Base-by-base conservation (phyloP, 2,797 vertebrate genomes). In the Dermochelys coriacea region DNA sequence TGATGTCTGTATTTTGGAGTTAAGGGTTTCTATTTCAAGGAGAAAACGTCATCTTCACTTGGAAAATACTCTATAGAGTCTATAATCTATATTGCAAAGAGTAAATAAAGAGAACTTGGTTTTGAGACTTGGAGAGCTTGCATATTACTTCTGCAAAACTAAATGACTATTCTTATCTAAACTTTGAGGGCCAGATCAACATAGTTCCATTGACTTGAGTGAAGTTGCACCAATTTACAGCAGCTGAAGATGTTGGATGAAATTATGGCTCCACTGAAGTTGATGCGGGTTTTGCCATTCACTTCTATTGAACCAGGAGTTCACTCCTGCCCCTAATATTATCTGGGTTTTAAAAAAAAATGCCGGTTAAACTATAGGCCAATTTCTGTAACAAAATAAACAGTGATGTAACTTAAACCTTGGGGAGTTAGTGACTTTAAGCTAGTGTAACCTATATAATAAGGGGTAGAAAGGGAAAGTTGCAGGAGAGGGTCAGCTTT, bases 221-320 rank as follows among this genome's bases (percentile, higher is more conserved):
- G 12, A 4, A 68, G 10, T 27, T 41, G 12, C 0, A 0, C 61
- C 29, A 91, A 0, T 31, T 57, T 55, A 68, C 16, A 47, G 5
- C 1, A 1, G 80, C 71, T 0, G 2, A 89, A 12, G 57, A 54
- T 27, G n/a, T 55, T 12, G 55, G 34, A 0, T 85, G n/a, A n/a
- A 12, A 51, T 68, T 16, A 57, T n/a, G 34, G 3, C 80, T 95
- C 81, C 55, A 55, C 6, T 74, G 84, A 89, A 85, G 50, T 55
- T 92, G 94, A 41, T 19, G 79, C 50, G 37, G 82, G 10, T 51
- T 95, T 94, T 86, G 31, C 31, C 21, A 52, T 18, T 50, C 47
- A 7, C 1, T 0, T 51, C 31, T 95, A 3, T 74, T 91, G 37
- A 23, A n/a, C 80, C 85, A 10, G 41, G 75, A 51, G 31, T 80